Evolutionary conservation across 2,113 vertebrate genomes (phyloP).

Genomic region (Centropus unirufus): DNA sequence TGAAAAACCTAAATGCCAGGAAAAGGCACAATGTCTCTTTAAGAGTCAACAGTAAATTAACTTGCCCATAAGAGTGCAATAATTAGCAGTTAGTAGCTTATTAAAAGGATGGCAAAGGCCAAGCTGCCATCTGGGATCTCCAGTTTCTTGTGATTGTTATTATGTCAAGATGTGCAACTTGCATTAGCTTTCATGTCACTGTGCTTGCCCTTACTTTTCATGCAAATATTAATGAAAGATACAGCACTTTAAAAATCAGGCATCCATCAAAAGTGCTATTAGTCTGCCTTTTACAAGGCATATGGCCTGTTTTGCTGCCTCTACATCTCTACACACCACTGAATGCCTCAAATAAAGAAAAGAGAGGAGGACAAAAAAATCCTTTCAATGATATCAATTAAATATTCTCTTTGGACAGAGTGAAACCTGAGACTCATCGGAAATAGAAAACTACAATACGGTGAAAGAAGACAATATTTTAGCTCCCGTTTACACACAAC

Average conservation of each 20-base stretch:
- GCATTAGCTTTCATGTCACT: constrained; percentile 82
- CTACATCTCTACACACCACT: constrained; percentile 60
- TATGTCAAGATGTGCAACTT: constrained; percentile 78
- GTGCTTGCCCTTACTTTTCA: constrained; percentile 75
- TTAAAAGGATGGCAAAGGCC: constrained; percentile 88
- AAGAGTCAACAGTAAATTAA: constrained; percentile 88
- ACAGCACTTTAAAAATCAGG: constrained; percentile 77
- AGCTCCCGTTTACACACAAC: constrained; percentile 63
- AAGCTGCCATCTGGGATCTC: constrained; percentile 88
- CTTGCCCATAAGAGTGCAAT: constrained; percentile 84
- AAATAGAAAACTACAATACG: constrained; percentile 33
- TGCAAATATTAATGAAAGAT: constrained; percentile 82
- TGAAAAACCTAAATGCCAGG: constrained; percentile 41
- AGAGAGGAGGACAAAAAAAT: neutral
- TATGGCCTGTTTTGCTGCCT: constrained; percentile 61
- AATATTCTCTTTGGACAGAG: constrained; percentile 55
- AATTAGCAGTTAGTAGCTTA: constrained; percentile 89
- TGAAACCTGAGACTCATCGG: constrained; percentile 56
- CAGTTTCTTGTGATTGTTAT: constrained; percentile 81
- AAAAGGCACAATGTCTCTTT: constrained; percentile 78
- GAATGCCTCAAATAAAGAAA: constrained; percentile 65
- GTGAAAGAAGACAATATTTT: constrained; percentile 41
- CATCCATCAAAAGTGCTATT: constrained; percentile 74
- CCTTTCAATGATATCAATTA: constrained; percentile 71
- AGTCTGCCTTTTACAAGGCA: constrained; percentile 71